These are phyloP conservation scores for Eurystomus glaucurus DNA, from an alignment of 2,797 vertebrate species.

Conservation along the genomic window DNA sequence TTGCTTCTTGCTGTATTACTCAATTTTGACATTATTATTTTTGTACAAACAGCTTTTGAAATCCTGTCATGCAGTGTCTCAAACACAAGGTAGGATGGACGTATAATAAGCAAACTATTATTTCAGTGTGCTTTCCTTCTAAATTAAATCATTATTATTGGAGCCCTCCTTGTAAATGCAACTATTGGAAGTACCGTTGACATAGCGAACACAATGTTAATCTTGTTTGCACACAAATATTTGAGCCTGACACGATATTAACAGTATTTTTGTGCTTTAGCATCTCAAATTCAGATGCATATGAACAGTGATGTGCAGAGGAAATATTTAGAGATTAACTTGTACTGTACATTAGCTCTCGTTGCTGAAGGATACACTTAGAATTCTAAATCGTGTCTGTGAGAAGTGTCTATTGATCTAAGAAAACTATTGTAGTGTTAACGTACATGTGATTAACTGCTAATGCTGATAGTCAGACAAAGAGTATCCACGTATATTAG, in stretches of 20 bases:
- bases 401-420: background rate
- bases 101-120: slow-evolving; percentile 81
- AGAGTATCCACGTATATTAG: background rate
- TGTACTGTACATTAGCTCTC: background rate
- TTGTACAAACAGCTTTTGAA: slow-evolving; percentile 98
- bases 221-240: slow-evolving; percentile 63
- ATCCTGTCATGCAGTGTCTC: slow-evolving; percentile 98
- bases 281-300: slow-evolving; percentile 42
- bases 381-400: slow-evolving; percentile 2
- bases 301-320: slow-evolving; percentile 16
- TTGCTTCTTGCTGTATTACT: slow-evolving; percentile 87
- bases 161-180: slow-evolving; percentile 57
- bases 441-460: background rate
- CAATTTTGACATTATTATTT: slow-evolving; percentile 90
- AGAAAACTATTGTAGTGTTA: background rate
- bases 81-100: slow-evolving; percentile 95
- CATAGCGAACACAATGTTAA: slow-evolving; percentile 39
- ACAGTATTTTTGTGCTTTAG: slow-evolving; percentile 67
- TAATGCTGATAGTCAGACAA: slow-evolving; percentile 43
- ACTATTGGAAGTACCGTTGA: slow-evolving; percentile 55
- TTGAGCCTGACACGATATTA: slow-evolving; percentile 54
- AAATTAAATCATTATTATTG: slow-evolving; percentile 54
- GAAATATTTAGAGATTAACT: slow-evolving; percentile 45
- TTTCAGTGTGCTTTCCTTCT: slow-evolving; percentile 79
- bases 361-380: slow-evolving; percentile 14